phyloP scores from a whole-genome alignment of 2,888 invertebrate genomes.

The Crioceris asparagi region DNA sequence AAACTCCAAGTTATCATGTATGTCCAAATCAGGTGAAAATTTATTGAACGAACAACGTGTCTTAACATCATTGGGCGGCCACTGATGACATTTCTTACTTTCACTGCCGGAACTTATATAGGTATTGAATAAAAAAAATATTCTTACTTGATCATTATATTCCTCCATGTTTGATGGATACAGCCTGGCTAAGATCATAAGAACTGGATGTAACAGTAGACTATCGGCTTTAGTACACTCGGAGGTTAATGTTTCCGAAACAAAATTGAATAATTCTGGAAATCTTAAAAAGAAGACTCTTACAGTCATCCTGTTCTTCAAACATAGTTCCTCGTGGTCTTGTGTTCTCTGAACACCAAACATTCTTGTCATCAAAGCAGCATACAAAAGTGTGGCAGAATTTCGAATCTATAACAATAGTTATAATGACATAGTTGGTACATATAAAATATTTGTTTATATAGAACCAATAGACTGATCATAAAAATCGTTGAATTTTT shows the following conservation, averaged over 20 bases:
- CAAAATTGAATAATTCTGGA: slow-evolving; percentile 50
- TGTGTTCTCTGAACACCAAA: slow-evolving; percentile 72
- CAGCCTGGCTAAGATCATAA: slow-evolving; percentile 66
- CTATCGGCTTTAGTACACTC: slow-evolving; percentile 38
- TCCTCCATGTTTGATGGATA: slow-evolving; percentile 67
- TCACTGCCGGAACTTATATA: too few species aligned
- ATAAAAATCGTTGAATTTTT: neutral
- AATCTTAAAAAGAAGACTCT: slow-evolving; percentile 70
- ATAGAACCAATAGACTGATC: neutral
- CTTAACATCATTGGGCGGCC: too few species aligned
- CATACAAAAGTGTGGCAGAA: slow-evolving; percentile 73
- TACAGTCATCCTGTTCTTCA: slow-evolving; percentile 61
- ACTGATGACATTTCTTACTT: too few species aligned
- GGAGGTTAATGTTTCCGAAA: slow-evolving; percentile 29
- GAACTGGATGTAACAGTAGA: slow-evolving; percentile 62
- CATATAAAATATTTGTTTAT: neutral
- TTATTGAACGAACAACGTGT: too few species aligned
- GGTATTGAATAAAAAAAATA: neutral
- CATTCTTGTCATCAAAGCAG: slow-evolving; percentile 70
- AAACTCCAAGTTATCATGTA: neutral
- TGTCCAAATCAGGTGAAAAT: too few species aligned
- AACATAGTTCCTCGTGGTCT: slow-evolving; percentile 45
- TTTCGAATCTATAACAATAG: slow-evolving; percentile 60
- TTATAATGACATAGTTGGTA: neutral
- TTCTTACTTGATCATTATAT: slow-evolving; percentile 46